These are phyloP conservation scores for Centropristis striata DNA, from an alignment of 2,113 vertebrate species.

Conservation along the genomic window DNA sequence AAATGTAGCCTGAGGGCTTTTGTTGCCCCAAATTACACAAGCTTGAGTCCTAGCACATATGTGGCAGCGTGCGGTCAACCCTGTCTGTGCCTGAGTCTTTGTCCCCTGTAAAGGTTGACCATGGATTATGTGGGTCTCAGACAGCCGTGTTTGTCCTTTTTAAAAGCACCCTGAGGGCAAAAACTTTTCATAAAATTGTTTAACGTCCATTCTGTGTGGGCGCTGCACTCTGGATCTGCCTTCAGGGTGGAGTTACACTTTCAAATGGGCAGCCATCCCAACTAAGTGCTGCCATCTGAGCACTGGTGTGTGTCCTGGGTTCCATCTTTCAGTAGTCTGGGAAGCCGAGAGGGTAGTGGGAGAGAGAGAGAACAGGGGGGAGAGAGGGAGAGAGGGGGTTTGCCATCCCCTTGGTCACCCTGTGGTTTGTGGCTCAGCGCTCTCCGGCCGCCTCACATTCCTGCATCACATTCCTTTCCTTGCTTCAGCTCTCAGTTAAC, in stretches of 20 bases:
- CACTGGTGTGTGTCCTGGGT: conserved; percentile 65
- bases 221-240: conserved; percentile 63
- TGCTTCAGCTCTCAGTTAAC: conserved; percentile 49
- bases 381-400: conserved; percentile 11
- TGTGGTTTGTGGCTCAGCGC: conserved; percentile 76
- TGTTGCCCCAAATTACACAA: conserved; percentile 59
- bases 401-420: conserved; percentile 52
- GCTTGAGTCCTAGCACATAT: conserved; percentile 23
- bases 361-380: conserved; percentile 10
- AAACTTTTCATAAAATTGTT: conserved; percentile 72
- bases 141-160: conserved; percentile 66
- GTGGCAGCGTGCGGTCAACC: conserved; percentile 21
- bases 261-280: conserved; percentile 67
- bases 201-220: conserved; percentile 58
- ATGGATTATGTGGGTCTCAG: conserved; percentile 69
- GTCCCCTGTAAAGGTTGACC: conserved; percentile 71
- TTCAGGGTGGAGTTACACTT: conserved; percentile 76
- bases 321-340: conserved; percentile 70
- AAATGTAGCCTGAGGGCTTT: conserved; percentile 23
- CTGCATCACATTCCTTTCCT: conserved; percentile 69
- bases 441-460: conserved; percentile 66
- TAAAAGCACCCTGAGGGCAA: conserved; percentile 69
- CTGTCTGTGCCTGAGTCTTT: conserved; percentile 38
- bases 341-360: conserved; percentile 58
- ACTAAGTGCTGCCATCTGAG: conserved; percentile 77